Conservation (phyloP, 2,888 invertebrate genomes). For the Strigamia crassipes region DNA sequence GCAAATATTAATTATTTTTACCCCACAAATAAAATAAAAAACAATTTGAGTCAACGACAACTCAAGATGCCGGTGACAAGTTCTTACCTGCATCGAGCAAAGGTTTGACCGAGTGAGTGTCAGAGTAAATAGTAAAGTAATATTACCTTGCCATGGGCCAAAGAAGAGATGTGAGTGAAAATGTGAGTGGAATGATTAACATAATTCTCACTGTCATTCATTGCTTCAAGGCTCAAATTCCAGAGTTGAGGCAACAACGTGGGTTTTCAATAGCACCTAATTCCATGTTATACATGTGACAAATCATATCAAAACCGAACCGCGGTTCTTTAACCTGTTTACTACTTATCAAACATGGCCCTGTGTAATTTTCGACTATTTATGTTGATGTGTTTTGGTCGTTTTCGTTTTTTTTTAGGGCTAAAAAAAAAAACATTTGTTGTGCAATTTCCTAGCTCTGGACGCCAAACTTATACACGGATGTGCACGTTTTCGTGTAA, state of each 20-base stretch:
- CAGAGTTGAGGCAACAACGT: conserved; percentile 18
- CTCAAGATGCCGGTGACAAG: background rate
- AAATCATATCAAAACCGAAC: background rate
- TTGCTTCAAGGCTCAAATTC: conserved; percentile 1
- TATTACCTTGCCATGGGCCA: conserved; percentile 11
- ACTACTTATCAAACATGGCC: background rate
- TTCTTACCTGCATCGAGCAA: conserved; percentile 2
- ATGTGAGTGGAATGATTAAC: conserved; percentile 18
- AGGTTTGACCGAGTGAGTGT: conserved; percentile 4
- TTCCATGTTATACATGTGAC: conserved; percentile 21
- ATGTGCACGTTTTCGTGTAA: too few species aligned
- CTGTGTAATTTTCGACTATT: background rate
- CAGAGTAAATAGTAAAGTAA: conserved; percentile 2
- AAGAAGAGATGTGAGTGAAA: conserved; percentile 5
- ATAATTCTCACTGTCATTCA: conserved; percentile 30
- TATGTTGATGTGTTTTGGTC: background rate
- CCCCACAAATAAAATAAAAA: background rate
- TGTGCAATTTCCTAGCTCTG: too few species aligned
- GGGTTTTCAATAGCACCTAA: background rate
- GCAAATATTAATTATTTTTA: too few species aligned
- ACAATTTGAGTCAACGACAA: too few species aligned
- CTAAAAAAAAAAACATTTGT: too few species aligned
- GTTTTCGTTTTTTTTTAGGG: too few species aligned
- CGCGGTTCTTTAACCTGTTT: background rate
- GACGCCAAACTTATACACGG: too few species aligned